phyloP scores from a whole-genome alignment of 37 sponge, comb jelly and placozoan species.

The Eunapius fragilis region DNA sequence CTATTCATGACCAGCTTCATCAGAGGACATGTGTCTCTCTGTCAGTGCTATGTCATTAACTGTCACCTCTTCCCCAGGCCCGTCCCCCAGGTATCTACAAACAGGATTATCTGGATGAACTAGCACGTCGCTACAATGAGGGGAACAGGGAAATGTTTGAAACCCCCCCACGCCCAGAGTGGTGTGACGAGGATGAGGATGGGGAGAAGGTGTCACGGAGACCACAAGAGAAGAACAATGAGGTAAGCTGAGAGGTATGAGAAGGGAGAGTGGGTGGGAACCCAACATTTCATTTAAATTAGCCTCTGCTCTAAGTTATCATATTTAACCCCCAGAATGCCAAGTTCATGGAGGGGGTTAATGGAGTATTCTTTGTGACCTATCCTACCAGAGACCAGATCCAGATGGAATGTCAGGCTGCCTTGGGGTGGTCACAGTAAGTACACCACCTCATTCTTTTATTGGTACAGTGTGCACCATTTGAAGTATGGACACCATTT shows the following conservation, averaged over 20 bases:
- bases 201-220: constrained; percentile 24
- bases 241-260: constrained; percentile 13
- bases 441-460: background rate
- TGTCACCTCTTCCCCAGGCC: constrained; percentile 35
- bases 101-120: constrained; percentile 70
- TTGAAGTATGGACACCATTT: no score
- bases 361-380: constrained; percentile 32
- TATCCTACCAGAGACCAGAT: constrained; percentile 61
- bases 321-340: constrained; percentile 37
- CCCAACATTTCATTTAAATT: background rate
- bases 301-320: background rate
- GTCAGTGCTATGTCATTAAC: background rate
- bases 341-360: constrained; percentile 46
- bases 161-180: constrained; percentile 72
- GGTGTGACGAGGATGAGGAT: constrained; percentile 66
- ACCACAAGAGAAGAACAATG: constrained; percentile 34
- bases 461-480: no score
- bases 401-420: constrained; percentile 65
- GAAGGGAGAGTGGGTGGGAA: background rate
- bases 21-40: no score
- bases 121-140: constrained; percentile 54
- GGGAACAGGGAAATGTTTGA: constrained; percentile 38
- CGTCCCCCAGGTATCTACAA: constrained; percentile 90
- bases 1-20: no score
- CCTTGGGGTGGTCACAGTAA: constrained; percentile 74